Conservation (phyloP, 1,140 invertebrate species). For the Aphelenchoides avenae region DNA sequence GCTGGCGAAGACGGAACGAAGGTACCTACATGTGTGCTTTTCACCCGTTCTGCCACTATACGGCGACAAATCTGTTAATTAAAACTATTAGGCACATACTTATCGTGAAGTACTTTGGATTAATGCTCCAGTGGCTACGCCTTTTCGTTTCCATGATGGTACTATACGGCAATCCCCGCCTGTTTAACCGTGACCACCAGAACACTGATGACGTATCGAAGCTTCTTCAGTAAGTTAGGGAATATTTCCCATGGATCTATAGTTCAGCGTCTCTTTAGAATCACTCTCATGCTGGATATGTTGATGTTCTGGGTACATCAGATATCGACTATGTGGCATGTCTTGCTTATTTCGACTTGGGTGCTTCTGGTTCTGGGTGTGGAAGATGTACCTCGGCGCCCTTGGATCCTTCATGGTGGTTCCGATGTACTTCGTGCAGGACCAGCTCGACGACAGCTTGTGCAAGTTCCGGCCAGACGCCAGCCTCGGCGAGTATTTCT, state of each 20-base stretch:
- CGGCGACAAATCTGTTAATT: too few relatives aligned
- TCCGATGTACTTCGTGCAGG: conserved; percentile 40
- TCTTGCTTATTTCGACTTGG: conserved; percentile 44
- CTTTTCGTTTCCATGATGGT: conserved; percentile 38
- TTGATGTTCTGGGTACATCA: conserved; percentile 35
- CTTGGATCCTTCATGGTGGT: conserved; percentile 33
- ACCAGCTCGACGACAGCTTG: conserved; percentile 28
- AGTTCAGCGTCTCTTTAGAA: conserved; percentile 49
- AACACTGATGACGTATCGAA: conserved; percentile 41
- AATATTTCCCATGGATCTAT: too few relatives aligned
- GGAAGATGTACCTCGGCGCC: conserved; percentile 26
- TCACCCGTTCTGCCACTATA: too few relatives aligned
- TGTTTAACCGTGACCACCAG: conserved; percentile 20
- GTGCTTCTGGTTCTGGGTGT: conserved; percentile 29
- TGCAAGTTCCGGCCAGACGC: too few relatives aligned
- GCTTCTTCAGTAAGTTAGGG: too few relatives aligned
- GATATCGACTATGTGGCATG: conserved; percentile 28
- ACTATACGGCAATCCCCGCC: conserved; percentile 40
- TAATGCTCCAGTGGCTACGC: conserved; percentile 27
- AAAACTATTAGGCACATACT: too few relatives aligned
- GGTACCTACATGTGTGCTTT: too few relatives aligned
- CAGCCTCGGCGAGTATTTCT: too few relatives aligned
- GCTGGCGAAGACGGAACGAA: conserved; percentile 11
- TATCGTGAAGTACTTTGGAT: conserved; percentile 18
- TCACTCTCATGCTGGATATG: conserved; percentile 33